These are phyloP conservation scores for Trochalopteron elliotii DNA, from an alignment of 2,113 vertebrate species.

Conservation along the genomic window DNA sequence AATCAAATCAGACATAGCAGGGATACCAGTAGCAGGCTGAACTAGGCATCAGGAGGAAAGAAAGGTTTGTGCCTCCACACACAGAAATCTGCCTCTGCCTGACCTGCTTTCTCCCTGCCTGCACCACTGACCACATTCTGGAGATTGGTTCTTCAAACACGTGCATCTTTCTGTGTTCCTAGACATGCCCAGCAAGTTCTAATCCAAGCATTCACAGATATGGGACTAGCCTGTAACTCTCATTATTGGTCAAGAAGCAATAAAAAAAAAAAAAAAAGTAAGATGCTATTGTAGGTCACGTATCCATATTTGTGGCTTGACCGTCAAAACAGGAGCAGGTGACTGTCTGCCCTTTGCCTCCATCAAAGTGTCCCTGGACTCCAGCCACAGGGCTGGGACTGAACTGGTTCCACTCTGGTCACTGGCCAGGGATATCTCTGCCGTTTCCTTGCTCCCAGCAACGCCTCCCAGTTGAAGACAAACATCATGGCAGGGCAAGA, in stretches of 20 bases:
- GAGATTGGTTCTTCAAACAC: neutral
- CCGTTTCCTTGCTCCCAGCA: neutral
- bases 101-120: neutral
- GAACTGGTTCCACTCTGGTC: neutral
- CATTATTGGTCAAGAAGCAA: neutral
- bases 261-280: neutral
- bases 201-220: neutral
- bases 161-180: neutral
- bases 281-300: neutral
- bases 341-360: constrained; percentile 17
- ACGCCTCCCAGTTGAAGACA: neutral
- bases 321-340: constrained; percentile 7
- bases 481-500: neutral
- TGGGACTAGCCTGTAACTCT: neutral
- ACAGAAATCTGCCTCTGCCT: neutral
- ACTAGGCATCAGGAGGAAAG: neutral
- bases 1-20: neutral
- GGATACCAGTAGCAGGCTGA: neutral
- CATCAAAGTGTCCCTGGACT: neutral
- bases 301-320: neutral
- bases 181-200: neutral
- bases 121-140: neutral
- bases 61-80: neutral
- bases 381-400: neutral
- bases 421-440: neutral